Evolutionary conservation across 2,797 vertebrate genomes (phyloP).

Genomic region (Picus viridis): DNA sequence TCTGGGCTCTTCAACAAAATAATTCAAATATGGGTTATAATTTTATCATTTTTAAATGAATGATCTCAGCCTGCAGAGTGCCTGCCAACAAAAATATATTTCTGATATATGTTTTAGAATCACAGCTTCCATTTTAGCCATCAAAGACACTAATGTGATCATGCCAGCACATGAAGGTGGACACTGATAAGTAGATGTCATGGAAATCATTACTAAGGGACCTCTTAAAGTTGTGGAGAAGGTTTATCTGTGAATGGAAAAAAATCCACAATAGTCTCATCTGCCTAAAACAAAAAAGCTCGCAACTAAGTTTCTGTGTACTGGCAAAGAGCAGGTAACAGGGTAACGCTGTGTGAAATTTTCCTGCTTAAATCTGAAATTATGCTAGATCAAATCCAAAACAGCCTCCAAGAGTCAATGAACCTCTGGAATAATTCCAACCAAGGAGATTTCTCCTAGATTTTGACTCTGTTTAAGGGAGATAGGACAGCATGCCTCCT

Average conservation of each 20-base stretch:
- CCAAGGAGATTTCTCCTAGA: not conserved
- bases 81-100: not conserved
- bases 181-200: not conserved
- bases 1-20: not conserved
- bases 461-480: not conserved
- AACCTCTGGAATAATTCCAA: not conserved
- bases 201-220: not conserved
- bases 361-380: not conserved
- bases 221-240: not conserved
- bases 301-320: not conserved
- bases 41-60: not conserved
- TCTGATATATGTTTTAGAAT: not conserved
- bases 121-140: not conserved
- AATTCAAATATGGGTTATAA: not conserved
- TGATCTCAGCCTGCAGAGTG: not conserved
- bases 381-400: conserved; percentile 12
- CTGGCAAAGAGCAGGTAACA: not conserved
- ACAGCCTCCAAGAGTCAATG: not conserved
- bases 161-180: not conserved
- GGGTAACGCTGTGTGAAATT: conserved; percentile 10
- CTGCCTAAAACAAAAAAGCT: not conserved
- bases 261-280: not conserved
- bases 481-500: not conserved
- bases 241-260: not conserved
- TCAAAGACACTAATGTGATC: not conserved